Evolutionary conservation across 2,113 vertebrate species (phyloP).

Genomic region (Proterorhinus semilunaris): DNA sequence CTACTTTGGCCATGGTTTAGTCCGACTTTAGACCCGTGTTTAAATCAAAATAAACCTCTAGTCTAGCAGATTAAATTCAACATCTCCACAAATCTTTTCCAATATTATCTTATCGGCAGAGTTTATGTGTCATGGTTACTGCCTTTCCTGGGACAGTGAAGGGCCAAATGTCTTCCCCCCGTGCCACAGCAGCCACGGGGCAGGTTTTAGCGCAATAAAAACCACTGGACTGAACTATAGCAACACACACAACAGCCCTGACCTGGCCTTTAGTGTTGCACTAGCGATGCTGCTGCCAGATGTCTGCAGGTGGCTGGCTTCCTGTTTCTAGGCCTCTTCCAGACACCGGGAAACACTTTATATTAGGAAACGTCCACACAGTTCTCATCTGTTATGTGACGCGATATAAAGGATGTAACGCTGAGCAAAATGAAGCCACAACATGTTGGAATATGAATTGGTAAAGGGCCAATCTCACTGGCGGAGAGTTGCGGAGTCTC

Average conservation of each 20-base stretch:
- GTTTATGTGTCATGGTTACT: slow-evolving; percentile 67
- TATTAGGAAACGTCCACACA: slow-evolving; percentile 7
- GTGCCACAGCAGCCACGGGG: slow-evolving; percentile 22
- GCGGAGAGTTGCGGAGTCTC: too few species aligned
- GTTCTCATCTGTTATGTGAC: neutral
- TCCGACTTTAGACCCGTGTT: too few species aligned
- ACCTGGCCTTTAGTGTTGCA: slow-evolving; percentile 5
- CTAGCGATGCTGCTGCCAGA: neutral
- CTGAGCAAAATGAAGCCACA: too few species aligned
- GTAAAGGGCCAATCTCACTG: too few species aligned
- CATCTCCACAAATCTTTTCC: slow-evolving; percentile 3
- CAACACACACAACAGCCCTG: slow-evolving; percentile 8
- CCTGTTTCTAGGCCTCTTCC: slow-evolving; percentile 2
- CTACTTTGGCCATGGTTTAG: too few species aligned
- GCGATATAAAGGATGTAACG: too few species aligned
- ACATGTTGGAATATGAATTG: too few species aligned
- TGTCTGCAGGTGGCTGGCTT: slow-evolving; percentile 28
- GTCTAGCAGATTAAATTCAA: slow-evolving; percentile 13
- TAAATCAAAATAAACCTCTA: neutral
- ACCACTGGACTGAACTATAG: slow-evolving; percentile 2
- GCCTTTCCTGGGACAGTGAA: slow-evolving; percentile 27
- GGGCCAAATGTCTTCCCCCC: slow-evolving; percentile 51
- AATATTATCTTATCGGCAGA: slow-evolving; percentile 46
- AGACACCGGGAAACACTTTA: neutral
- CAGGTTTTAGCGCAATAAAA: slow-evolving; percentile 28